These are phyloP conservation scores for Panthera leo DNA, from an alignment of 2,113 vertebrate species.

Conservation along the genomic window DNA sequence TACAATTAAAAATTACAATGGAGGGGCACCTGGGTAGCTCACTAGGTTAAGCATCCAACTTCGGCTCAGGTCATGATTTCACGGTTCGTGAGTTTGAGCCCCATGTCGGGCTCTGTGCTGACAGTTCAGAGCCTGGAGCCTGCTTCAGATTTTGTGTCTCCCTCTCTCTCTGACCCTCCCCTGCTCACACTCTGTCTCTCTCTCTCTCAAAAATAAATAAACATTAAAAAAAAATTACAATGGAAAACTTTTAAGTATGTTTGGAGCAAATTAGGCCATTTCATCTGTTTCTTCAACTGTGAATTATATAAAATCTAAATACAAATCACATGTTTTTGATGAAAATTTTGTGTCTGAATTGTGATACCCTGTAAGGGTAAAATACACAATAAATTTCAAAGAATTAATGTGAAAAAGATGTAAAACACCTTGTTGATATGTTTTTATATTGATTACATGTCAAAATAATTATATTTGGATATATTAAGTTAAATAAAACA, in stretches of 20 bases:
- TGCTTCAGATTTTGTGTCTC: too few species aligned
- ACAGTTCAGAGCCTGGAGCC: too few species aligned
- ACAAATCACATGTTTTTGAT: not conserved
- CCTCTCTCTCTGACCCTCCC: too few species aligned
- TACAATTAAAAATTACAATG: not conserved
- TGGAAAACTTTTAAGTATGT: not conserved
- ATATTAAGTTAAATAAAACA: not conserved
- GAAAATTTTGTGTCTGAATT: not conserved
- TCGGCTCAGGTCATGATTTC: too few species aligned
- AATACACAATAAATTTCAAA: not conserved
- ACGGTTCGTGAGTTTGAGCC: too few species aligned
- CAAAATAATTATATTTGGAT: not conserved
- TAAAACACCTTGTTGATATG: not conserved
- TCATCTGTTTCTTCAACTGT: not conserved
- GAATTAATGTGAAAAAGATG: not conserved
- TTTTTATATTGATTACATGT: not conserved
- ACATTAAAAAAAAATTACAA: not conserved
- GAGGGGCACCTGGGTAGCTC: too few species aligned
- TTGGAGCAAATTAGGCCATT: not conserved
- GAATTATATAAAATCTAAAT: not conserved
- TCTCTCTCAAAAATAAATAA: too few species aligned
- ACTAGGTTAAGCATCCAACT: too few species aligned
- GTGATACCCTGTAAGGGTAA: not conserved
- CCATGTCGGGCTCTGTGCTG: too few species aligned
- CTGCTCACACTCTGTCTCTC: too few species aligned